Base-by-base conservation (phyloP, 2,888 invertebrate species). In the Phaedon cochleariae region DNA sequence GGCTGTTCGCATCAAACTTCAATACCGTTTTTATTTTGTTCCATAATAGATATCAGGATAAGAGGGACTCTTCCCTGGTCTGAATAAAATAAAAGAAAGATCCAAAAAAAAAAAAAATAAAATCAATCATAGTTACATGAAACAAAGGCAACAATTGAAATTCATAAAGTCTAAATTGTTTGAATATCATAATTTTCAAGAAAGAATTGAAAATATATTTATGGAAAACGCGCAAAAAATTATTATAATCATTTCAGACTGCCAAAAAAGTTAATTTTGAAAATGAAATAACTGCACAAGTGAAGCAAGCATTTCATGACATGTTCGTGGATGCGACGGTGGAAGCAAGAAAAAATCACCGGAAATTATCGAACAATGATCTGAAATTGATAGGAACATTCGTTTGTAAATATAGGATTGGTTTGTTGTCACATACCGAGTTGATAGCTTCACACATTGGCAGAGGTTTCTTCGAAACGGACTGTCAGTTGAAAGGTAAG, bases 401-500 rank as follows among this genome's bases (percentile, higher is more conserved):
- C 46, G 71, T 73, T 17, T 71, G 73, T 46, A 73, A 71, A 65
- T 73, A 72, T 34, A 63, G 74, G 41, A 64, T 73, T 18, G 71
- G 70, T 18, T 67, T 75, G 26, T 60, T 74, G 26, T 67, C 67
- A 2, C 65, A 68, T 59, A 71, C 68, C 1, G 73, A 72, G 18
- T 49, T 74, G 6, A 68, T 76, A 1, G 70, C 72, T 1, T 63
- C 67, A 12, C 73, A 65, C 59, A 73, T 76, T 55, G 72, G 74
- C n/a, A 63, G 64, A 53, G 74, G 74, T 26, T 26, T 67, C 18
- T 73, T 75, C 7, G 54, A 67, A 45, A 67, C 67, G n/a, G 76
- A 76, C 63, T 55, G 45, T 20, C 68, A 76, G 49, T 66, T 76
- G n/a, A 72, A 71, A 72, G 73, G 75, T 75, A 65, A 69, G 52